Base-by-base conservation (phyloP, 2,888 invertebrate species). In the Yponomeuta plumbellus region DNA sequence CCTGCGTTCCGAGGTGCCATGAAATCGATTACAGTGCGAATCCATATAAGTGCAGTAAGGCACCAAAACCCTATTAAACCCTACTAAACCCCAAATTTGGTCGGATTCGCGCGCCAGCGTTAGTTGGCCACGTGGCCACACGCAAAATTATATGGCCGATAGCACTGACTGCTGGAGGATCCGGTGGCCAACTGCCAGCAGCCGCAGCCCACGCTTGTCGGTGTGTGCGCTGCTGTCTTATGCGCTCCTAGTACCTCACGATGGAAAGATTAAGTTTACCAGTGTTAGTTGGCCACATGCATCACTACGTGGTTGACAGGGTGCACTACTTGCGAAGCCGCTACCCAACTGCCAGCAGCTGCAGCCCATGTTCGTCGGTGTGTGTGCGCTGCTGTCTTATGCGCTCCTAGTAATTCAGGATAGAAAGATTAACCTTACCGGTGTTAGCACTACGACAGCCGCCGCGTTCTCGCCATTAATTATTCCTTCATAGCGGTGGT, bases 261-360 rank as follows among this genome's bases (percentile, higher is more conserved):
- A 26, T 2, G 26, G 26, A 0, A 4, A 26, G 26, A 26, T n/a
- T n/a, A n/a, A n/a, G n/a, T n/a, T n/a, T n/a, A n/a, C n/a, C n/a
- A n/a, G n/a, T 39, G 11, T 39, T 39, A 39, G 5, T 11, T 39
- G 39, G 39, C 39, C 39, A 39, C 6, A 39, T n/a, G n/a, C n/a
- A n/a, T n/a, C 39, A 39, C 11, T 39, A 39, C 39, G 6, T 78
- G 97, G 97, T 70, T 39, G 39, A 11, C 96, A 97, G 10, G 94
- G 99, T 83, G 97, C 97, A 0, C 84, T 99, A 67, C 87, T 98
- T 11, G 98, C 99, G 80, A 97, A 98, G 80, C 97, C 98, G 17
- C 91, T 98, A 8, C 97, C 97, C n/a, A 98, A 97, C 79, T 95
- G 96, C 79, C 93, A 96, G 92, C 98, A 98, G 86, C 97, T 98